These are phyloP conservation scores for Stenodema calcarata DNA, from an alignment of 2,888 invertebrate genomes.

Conservation along the genomic window DNA sequence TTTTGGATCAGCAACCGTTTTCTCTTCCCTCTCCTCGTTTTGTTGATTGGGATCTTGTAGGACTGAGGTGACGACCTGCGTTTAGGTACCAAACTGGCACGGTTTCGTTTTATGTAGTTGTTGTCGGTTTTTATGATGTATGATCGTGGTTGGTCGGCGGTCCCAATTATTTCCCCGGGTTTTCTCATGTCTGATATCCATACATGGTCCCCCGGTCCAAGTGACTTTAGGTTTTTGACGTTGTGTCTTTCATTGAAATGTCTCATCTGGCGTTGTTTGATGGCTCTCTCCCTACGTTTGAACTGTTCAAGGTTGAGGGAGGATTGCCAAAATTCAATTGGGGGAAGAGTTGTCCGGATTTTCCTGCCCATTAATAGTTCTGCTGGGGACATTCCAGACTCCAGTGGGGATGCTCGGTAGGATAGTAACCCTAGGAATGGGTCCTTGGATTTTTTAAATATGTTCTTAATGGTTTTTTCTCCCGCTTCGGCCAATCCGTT, in stretches of 20 bases:
- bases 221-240: background rate
- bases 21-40: no score
- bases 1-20: no score
- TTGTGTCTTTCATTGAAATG: background rate
- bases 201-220: background rate
- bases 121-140: background rate
- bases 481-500: background rate
- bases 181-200: slow-evolving; percentile 10
- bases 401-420: slow-evolving; percentile 9
- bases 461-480: background rate
- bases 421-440: background rate
- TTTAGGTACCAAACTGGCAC: no score
- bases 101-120: no score
- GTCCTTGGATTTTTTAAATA: background rate
- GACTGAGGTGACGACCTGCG: no score
- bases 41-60: no score
- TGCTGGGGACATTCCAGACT: background rate
- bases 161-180: background rate
- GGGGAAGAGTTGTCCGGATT: slow-evolving; percentile 17
- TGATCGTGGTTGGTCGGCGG: background rate
- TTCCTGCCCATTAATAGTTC: slow-evolving; percentile 15
- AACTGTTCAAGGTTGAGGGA: no score
- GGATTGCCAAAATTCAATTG: background rate
- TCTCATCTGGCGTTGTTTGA: background rate
- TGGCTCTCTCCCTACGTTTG: background rate